Evolutionary conservation across 2,113 vertebrate species (phyloP).

Genomic region (Elephas maximus): DNA sequence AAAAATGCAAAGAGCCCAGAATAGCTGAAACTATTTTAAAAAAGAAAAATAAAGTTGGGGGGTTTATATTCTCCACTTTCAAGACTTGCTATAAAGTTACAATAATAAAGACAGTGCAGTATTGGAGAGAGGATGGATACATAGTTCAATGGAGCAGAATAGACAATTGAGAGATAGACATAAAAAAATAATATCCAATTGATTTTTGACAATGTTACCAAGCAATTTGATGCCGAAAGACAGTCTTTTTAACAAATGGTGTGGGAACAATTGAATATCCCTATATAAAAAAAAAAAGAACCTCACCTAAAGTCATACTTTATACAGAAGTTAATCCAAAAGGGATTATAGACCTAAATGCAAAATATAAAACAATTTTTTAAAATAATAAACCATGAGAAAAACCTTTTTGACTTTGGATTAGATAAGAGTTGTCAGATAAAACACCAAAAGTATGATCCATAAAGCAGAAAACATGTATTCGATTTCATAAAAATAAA

Average conservation of each 20-base stretch:
- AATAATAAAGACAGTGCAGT: neutral
- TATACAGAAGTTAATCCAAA: constrained; percentile 50
- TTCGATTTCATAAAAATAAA: neutral
- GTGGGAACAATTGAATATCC: neutral
- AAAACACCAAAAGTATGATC: neutral
- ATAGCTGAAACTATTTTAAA: neutral
- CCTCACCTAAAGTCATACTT: neutral
- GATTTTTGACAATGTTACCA: neutral
- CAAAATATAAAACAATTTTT: neutral
- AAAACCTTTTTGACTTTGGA: neutral
- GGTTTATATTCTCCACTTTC: neutral
- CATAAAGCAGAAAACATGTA: neutral
- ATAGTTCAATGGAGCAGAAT: neutral
- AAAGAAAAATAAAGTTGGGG: constrained; percentile 12
- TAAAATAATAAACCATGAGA: constrained; percentile 45
- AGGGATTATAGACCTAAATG: neutral
- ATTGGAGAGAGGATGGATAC: neutral
- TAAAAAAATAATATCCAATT: neutral
- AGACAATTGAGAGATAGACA: neutral
- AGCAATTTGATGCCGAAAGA: neutral
- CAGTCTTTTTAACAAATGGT: neutral
- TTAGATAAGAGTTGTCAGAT: neutral
- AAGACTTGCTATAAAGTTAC: neutral
- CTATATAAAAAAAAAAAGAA: neutral
- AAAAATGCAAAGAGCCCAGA: neutral